These are phyloP conservation scores for Pemphredon lugubris DNA, from an alignment of 2,888 invertebrate species.

Conservation along the genomic window DNA sequence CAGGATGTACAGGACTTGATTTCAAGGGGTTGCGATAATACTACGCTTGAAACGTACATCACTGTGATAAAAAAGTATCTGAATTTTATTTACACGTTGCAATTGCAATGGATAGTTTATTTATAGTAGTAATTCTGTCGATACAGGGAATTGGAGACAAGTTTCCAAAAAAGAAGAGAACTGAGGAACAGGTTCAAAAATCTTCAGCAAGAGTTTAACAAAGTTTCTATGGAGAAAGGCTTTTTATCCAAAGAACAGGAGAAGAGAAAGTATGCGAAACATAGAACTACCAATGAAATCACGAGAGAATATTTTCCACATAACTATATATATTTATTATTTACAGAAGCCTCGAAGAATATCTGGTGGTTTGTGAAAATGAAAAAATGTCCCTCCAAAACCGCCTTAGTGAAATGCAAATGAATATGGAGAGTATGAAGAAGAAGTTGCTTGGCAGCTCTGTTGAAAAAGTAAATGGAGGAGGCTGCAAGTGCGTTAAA, in stretches of 20 bases:
- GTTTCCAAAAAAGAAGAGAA: constrained; percentile 54
- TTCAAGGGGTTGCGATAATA: constrained; percentile 82
- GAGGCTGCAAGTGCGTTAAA: no score
- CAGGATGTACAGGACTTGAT: constrained; percentile 86
- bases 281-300: background rate
- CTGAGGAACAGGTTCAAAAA: constrained; percentile 47
- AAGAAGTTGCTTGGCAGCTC: no score
- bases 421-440: background rate
- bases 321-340: constrained; percentile 2
- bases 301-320: background rate
- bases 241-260: constrained; percentile 44
- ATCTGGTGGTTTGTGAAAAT: constrained; percentile 28
- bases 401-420: constrained; percentile 11
- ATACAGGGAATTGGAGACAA: constrained; percentile 59
- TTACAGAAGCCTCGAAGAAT: constrained; percentile 44
- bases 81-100: background rate
- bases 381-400: constrained; percentile 37
- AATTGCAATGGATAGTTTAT: background rate
- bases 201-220: constrained; percentile 52
- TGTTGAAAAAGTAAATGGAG: no score
- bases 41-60: constrained; percentile 80
- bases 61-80: constrained; percentile 58
- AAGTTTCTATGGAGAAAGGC: constrained; percentile 57
- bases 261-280: constrained; percentile 81
- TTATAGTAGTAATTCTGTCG: background rate